phyloP scores from a whole-genome alignment of 2,888 invertebrate species.

The Neoaliturus tenellus region DNA sequence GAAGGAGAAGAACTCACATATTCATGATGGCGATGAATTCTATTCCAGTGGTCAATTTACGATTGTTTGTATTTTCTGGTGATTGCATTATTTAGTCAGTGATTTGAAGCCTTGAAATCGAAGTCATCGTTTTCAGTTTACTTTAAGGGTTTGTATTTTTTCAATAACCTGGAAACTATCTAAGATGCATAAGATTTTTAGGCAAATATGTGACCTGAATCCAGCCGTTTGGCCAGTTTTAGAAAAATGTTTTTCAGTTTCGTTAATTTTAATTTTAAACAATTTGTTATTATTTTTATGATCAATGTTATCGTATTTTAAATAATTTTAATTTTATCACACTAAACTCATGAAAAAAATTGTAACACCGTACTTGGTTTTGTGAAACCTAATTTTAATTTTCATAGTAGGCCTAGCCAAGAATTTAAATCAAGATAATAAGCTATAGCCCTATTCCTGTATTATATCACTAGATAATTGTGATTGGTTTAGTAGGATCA shows the following conservation, averaged over 20 bases:
- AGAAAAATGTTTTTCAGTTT: background rate
- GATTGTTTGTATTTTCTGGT: background rate
- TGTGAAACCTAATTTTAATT: too few relatives aligned
- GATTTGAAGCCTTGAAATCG: background rate
- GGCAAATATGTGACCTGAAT: background rate
- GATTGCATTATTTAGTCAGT: background rate
- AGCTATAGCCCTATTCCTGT: too few relatives aligned
- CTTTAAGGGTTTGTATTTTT: background rate
- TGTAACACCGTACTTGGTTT: too few relatives aligned
- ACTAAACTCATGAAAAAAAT: too few relatives aligned
- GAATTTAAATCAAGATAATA: too few relatives aligned
- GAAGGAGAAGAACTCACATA: background rate
- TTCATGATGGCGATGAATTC: constrained; percentile 11
- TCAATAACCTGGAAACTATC: background rate
- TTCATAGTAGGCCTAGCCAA: too few relatives aligned
- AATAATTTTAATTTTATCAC: too few relatives aligned
- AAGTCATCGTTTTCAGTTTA: background rate
- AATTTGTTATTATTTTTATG: too few relatives aligned
- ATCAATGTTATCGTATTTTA: too few relatives aligned
- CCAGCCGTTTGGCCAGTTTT: background rate
- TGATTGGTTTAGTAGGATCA: too few relatives aligned
- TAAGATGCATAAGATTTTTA: background rate
- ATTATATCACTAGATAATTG: too few relatives aligned
- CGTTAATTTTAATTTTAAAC: too few relatives aligned
- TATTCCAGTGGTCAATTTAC: background rate